A percentile compares a stretch with the other conserved stretches of the same genome.
Evolutionary conservation across 2,888 invertebrate species (phyloP).

Genomic region (Proisotoma minuta): DNA sequence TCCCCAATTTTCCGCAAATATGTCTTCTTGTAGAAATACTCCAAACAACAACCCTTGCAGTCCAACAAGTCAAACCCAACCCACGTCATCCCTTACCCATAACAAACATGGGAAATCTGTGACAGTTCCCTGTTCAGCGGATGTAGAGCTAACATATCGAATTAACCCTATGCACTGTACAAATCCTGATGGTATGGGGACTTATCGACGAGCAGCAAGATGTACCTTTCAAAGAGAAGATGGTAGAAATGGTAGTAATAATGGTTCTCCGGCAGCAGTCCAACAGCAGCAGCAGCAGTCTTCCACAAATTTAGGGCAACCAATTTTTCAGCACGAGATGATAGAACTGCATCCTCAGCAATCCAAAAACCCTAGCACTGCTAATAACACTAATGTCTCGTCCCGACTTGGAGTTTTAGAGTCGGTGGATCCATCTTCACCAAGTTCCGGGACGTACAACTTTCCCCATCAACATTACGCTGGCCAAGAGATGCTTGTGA

Average conservation of each 20-base stretch:
- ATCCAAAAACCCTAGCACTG: no score
- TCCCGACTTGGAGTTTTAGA: slow-evolving; percentile 9
- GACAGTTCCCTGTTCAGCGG: slow-evolving; percentile 9
- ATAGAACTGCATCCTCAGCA: slow-evolving; percentile 14
- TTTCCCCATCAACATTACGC: not conserved
- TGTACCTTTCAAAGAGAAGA: slow-evolving; percentile 7
- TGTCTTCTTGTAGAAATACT: not conserved
- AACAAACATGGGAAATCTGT: slow-evolving; percentile 8
- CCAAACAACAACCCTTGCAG: not conserved
- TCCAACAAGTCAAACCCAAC: slow-evolving; percentile 2
- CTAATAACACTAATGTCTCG: no score
- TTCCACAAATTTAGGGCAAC: slow-evolving; percentile 2
- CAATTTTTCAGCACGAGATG: slow-evolving; percentile 13
- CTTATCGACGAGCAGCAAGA: not conserved
- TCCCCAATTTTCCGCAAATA: slow-evolving; percentile 1
- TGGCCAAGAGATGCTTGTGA: not conserved
- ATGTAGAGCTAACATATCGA: slow-evolving; percentile 14
- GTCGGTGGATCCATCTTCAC: slow-evolving; percentile 6
- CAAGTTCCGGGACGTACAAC: not conserved
- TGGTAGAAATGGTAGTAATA: slow-evolving; percentile 13
- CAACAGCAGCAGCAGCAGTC: slow-evolving; percentile 23
- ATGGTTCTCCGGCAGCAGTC: slow-evolving; percentile 18
- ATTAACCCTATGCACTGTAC: slow-evolving; percentile 12
- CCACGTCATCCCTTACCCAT: slow-evolving; percentile 9
- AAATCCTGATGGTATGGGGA: not conserved